Percentiles rank a stretch among this genome's conserved stretches.
Evolutionary conservation across 2,797 vertebrate species (phyloP).

Genomic region (Onychomys torridus): DNA sequence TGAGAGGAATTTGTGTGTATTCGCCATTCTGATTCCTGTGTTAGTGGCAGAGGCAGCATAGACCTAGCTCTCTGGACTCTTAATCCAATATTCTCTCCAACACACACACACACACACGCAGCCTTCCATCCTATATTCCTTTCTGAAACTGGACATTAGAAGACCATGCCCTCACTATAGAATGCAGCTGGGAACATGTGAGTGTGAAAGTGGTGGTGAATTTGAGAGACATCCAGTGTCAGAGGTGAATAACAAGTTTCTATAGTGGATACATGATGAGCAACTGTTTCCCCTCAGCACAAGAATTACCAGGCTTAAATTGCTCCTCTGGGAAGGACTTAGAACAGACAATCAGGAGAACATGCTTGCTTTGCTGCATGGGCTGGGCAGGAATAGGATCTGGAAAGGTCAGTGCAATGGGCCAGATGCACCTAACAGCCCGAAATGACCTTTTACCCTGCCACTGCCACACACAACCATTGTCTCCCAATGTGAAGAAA

Average conservation of each 20-base stretch:
- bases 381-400: not conserved
- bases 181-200: not conserved
- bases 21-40: not conserved
- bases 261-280: not conserved
- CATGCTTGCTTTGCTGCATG: not conserved
- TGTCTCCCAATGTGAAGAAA: not conserved
- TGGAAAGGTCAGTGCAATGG: not conserved
- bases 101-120: not conserved
- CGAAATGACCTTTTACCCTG: not conserved
- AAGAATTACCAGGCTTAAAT: not conserved
- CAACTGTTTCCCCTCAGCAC: not conserved
- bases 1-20: not conserved
- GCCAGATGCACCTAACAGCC: not conserved
- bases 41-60: not conserved
- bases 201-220: not conserved
- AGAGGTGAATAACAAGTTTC: not conserved
- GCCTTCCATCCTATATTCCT: not conserved
- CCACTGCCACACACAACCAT: not conserved
- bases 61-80: not conserved
- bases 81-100: not conserved
- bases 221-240: constrained; percentile 1
- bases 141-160: not conserved
- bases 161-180: not conserved
- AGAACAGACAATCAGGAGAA: constrained; percentile 22
- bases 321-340: not conserved